phyloP scores from a whole-genome alignment of 2,888 invertebrate genomes.

The Pyrgus malvae region DNA sequence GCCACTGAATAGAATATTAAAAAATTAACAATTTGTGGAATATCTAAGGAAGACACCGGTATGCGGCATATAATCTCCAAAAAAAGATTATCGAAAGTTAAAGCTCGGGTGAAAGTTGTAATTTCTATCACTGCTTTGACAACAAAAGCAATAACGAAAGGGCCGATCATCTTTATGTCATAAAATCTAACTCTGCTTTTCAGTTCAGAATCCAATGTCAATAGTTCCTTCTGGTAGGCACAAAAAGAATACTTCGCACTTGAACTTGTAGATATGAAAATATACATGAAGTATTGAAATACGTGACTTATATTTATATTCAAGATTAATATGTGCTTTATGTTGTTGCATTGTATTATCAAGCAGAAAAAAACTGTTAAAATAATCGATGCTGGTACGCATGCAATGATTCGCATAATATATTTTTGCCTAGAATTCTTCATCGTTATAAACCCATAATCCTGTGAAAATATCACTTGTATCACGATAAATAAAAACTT shows the following conservation, averaged over 20 bases:
- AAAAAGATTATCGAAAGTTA: background rate
- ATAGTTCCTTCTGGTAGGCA: background rate
- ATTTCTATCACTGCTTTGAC: background rate
- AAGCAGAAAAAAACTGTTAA: background rate
- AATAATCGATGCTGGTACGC: background rate
- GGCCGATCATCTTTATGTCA: background rate
- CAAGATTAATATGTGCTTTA: background rate
- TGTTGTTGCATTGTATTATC: background rate
- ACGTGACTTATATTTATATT: background rate
- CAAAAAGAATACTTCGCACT: background rate
- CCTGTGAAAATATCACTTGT: conserved; percentile 1
- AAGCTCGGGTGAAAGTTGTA: background rate
- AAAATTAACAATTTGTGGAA: conserved; percentile 6
- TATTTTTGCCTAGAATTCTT: background rate
- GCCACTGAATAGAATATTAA: conserved; percentile 4
- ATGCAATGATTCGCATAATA: background rate
- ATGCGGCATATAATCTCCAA: background rate
- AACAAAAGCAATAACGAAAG: background rate
- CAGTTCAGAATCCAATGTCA: background rate
- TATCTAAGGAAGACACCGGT: background rate
- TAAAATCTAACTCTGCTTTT: background rate
- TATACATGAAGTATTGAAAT: background rate
- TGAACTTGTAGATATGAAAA: background rate
- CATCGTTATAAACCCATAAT: background rate
- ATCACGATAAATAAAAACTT: background rate